phyloP scores from a whole-genome alignment of 2,888 invertebrate species.

The Lithophane socia region DNA sequence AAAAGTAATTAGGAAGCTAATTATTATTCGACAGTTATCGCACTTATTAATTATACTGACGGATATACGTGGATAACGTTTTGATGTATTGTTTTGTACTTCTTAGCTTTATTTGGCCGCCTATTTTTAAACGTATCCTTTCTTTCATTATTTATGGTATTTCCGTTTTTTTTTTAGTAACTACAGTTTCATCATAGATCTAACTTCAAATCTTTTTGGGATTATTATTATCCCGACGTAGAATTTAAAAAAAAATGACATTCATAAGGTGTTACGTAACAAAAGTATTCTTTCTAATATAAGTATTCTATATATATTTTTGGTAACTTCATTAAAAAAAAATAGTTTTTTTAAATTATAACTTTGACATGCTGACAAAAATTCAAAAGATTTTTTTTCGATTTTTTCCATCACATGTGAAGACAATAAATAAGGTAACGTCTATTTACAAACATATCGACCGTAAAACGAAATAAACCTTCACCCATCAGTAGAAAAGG shows the following conservation, averaged over 20 bases:
- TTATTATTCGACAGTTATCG: slow-evolving; percentile 59
- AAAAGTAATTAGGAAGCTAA: slow-evolving; percentile 56
- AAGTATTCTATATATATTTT: too few species aligned
- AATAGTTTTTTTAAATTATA: background rate
- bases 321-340: too few species aligned
- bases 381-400: too few species aligned
- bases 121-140: background rate
- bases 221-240: too few species aligned
- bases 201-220: background rate
- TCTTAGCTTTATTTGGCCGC: background rate
- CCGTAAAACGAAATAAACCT: slow-evolving; percentile 11
- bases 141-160: background rate
- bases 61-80: slow-evolving; percentile 50
- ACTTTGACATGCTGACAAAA: too few species aligned
- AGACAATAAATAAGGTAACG: background rate
- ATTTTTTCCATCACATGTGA: background rate
- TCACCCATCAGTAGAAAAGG: slow-evolving; percentile 3
- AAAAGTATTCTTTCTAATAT: too few species aligned
- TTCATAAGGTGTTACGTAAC: too few species aligned
- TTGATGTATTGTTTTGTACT: slow-evolving; percentile 29
- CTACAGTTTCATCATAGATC: background rate
- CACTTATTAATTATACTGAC: slow-evolving; percentile 58
- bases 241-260: background rate
- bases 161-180: background rate
- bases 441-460: slow-evolving; percentile 14